These are phyloP conservation scores for Phyllostomus hastatus DNA, from an alignment of 2,113 vertebrate genomes.

Conservation along the genomic window DNA sequence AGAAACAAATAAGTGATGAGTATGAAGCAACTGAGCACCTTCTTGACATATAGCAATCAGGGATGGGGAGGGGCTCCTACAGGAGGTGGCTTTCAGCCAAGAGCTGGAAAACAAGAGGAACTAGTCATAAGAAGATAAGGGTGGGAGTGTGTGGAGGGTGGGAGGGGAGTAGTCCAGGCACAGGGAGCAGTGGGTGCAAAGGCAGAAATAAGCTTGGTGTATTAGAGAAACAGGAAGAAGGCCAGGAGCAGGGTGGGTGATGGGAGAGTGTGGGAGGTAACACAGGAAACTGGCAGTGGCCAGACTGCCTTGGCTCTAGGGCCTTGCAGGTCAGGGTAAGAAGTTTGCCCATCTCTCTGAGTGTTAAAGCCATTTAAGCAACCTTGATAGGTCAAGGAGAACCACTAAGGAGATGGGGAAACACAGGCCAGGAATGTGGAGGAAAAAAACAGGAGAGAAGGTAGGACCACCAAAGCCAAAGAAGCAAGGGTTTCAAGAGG, in stretches of 20 bases:
- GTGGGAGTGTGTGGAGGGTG: background rate
- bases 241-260: no score
- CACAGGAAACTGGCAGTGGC: no score
- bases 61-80: background rate
- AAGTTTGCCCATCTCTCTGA: background rate
- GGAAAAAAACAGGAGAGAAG: background rate
- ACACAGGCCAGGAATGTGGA: rapidly evolving
- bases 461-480: background rate
- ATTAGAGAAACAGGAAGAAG: background rate
- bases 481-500: background rate
- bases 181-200: background rate
- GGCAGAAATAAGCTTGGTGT: background rate
- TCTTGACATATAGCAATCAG: background rate
- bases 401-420: background rate
- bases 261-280: no score
- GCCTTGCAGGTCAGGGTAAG: background rate
- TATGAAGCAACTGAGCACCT: background rate
- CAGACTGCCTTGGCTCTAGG: background rate
- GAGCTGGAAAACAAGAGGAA: background rate
- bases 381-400: background rate
- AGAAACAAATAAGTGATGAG: background rate
- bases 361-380: background rate
- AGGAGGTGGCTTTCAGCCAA: background rate
- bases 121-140: background rate
- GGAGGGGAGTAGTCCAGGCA: background rate